A percentile compares a stretch with the other conserved stretches of the same genome.
phyloP scores from a whole-genome alignment of 2,113 vertebrate genomes.

The Pachyramphus minor region DNA sequence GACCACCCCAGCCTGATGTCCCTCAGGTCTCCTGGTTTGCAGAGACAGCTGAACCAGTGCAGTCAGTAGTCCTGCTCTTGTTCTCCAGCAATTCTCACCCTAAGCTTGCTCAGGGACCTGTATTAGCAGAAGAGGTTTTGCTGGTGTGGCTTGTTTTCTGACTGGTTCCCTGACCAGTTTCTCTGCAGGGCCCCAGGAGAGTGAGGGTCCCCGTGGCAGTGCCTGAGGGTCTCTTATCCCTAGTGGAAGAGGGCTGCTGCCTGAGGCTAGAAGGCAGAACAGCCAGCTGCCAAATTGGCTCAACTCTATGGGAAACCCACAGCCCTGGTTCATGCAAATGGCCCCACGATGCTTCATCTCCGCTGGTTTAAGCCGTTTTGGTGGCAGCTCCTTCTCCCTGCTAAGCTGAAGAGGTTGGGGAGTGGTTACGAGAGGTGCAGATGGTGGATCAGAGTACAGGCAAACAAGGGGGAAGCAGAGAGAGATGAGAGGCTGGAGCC shows the following conservation, averaged over 20 bases:
- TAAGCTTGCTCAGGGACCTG: not conserved
- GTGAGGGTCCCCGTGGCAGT: not conserved
- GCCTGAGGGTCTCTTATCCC: fast-evolving
- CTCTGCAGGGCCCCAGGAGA: not conserved
- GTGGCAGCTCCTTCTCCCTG: not conserved
- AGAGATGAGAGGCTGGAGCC: not conserved
- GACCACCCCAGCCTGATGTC: not conserved
- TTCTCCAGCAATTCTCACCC: not conserved
- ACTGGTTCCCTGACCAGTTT: not conserved
- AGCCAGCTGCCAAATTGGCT: not conserved
- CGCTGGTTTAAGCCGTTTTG: not conserved
- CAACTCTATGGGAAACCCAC: not conserved
- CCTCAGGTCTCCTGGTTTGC: not conserved
- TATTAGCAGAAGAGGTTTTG: not conserved
- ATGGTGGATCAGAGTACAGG: not conserved
- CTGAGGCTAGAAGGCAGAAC: not conserved
- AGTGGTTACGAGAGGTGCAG: not conserved
- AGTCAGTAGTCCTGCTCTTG: not conserved
- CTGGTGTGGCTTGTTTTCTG: not conserved
- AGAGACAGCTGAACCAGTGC: not conserved
- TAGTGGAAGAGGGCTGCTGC: not conserved
- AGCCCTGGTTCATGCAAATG: not conserved
- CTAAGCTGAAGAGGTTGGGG: not conserved
- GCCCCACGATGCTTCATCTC: fast-evolving
- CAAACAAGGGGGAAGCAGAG: not conserved